Conservation (phyloP, 2,113 vertebrate genomes). For the Anarhynchus alexandrinus region DNA sequence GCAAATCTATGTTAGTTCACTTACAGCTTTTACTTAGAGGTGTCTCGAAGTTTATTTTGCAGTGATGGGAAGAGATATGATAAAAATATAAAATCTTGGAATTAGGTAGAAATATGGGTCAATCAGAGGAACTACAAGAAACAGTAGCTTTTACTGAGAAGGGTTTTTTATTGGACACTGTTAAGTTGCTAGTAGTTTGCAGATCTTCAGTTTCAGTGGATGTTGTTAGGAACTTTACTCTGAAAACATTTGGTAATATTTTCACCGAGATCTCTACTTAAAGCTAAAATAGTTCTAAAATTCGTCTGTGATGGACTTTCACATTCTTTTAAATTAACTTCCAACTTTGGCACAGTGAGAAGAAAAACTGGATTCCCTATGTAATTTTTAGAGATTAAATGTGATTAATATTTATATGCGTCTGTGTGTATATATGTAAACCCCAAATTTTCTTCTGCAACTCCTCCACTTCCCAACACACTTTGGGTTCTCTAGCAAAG, state of each 20-base stretch:
- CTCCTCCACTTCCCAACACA: background rate
- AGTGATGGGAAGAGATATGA: background rate
- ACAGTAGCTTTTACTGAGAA: background rate
- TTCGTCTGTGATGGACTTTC: background rate
- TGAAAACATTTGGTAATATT: background rate
- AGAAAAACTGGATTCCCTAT: background rate
- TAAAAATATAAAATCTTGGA: background rate
- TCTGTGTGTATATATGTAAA: background rate
- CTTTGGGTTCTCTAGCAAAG: background rate
- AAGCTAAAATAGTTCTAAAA: background rate
- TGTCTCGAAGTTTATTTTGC: background rate
- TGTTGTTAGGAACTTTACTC: background rate
- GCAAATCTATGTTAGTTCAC: background rate
- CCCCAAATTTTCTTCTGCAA: background rate
- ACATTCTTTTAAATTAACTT: background rate
- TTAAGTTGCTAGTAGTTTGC: background rate
- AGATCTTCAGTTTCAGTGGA: background rate
- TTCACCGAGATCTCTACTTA: background rate
- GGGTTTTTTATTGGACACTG: background rate
- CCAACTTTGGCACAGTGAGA: background rate
- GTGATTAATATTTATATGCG: background rate
- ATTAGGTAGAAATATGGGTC: background rate
- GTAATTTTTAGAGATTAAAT: background rate
- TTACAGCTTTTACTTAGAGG: background rate
- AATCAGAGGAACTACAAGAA: background rate